phyloP scores from a whole-genome alignment of 2,113 vertebrate genomes.

The Syngnathoides biaculeatus region DNA sequence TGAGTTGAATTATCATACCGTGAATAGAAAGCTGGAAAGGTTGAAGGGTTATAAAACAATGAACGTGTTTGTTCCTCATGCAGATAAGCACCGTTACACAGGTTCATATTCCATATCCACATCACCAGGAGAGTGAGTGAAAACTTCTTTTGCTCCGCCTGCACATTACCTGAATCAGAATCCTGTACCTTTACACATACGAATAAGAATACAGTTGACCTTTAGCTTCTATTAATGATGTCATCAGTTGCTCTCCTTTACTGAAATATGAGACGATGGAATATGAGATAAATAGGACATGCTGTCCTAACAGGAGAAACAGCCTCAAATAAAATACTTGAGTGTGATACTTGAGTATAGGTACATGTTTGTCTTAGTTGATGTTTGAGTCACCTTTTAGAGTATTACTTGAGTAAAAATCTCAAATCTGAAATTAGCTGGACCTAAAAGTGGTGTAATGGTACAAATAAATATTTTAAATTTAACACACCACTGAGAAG shows the following conservation, averaged over 20 bases:
- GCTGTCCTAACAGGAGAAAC: not conserved
- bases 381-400: no score
- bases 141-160: slow-evolving; percentile 8
- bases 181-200: slow-evolving; percentile 13
- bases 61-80: slow-evolving; percentile 1
- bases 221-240: slow-evolving; percentile 16
- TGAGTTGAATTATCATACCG: not conserved
- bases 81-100: slow-evolving; percentile 22
- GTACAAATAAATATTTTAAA: no score
- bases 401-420: not conserved
- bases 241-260: slow-evolving; percentile 9
- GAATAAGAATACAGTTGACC: slow-evolving; percentile 20
- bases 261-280: not conserved
- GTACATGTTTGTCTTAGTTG: no score
- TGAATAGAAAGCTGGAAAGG: not conserved
- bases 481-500: no score
- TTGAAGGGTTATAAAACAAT: not conserved
- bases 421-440: not conserved
- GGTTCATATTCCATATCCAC: slow-evolving; percentile 24
- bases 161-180: not conserved
- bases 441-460: no score
- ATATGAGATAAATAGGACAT: no score
- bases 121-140: slow-evolving; percentile 11
- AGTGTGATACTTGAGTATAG: no score
- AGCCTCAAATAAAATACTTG: not conserved